phyloP scores from a whole-genome alignment of 2,888 invertebrate species.

The Lamproptera curius region DNA sequence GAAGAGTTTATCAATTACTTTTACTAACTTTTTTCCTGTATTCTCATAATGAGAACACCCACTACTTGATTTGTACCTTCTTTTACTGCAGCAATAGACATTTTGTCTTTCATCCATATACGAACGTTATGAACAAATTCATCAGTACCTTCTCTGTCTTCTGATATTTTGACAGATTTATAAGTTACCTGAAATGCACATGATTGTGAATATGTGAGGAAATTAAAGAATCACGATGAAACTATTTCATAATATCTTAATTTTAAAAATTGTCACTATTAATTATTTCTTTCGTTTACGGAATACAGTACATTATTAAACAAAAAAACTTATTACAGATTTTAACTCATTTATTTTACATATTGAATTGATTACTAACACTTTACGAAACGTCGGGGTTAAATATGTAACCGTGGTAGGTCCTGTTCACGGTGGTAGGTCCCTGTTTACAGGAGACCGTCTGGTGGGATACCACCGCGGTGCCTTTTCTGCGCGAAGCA shows the following conservation, averaged over 20 bases:
- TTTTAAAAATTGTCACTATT: neutral
- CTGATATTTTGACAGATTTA: conserved; percentile 54
- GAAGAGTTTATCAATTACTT: too few relatives aligned
- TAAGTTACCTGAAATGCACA: conserved; percentile 49
- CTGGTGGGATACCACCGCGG: too few relatives aligned
- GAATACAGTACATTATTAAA: too few relatives aligned
- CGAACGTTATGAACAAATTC: conserved; percentile 61
- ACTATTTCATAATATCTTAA: neutral
- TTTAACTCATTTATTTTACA: too few relatives aligned
- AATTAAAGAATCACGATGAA: neutral
- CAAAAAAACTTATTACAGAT: too few relatives aligned
- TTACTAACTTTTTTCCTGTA: conserved; percentile 61
- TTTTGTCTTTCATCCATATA: conserved; percentile 73
- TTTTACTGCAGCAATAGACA: conserved; percentile 68
- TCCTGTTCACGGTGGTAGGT: too few relatives aligned
- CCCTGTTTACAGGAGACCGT: too few relatives aligned
- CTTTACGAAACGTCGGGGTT: too few relatives aligned
- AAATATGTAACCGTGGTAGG: too few relatives aligned
- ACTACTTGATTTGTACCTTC: conserved; percentile 61
- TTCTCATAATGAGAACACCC: conserved; percentile 66
- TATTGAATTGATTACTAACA: too few relatives aligned
- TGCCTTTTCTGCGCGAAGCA: too few relatives aligned
- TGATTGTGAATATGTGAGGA: neutral
- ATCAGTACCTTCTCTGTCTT: conserved; percentile 59
- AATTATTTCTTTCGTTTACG: neutral